Base-by-base conservation (phyloP, 2,888 invertebrate genomes). In the Melikaiella ostensackeni region DNA sequence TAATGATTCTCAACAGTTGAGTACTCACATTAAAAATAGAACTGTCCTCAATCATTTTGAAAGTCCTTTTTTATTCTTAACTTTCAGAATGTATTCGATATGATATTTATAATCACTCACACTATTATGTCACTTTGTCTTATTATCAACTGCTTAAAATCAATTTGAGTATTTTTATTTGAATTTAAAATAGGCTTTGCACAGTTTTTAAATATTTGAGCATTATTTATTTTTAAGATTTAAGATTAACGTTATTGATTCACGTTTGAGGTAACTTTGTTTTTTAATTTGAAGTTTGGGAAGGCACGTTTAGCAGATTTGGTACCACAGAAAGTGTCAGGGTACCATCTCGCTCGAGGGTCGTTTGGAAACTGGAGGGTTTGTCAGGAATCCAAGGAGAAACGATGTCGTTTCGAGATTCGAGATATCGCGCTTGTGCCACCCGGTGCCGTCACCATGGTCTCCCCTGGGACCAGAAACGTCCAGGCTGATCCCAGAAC, bases 371-470 rank as follows among this genome's bases (percentile, higher is more conserved):
- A 85, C 86, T 86, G 85, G 78, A 70, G 50, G 70, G 46, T 70
- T 70, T 50, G 70, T 70, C 70, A 81, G 76, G 76, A 79, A 70
- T 57, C 76, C 61, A 79, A 77, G 79, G 66, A 79, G 70, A 76
- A 19, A 70, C 75, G 82, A 79, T 77, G 77, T 63, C 55, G 76
- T 66, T 80, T 80, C 77, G 77, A 80, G 81, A 79, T 83, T 80
- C 77, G 80, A 78, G 84, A 83, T 86, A 85, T 84, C 85, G 81
- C 84, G 83, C 83, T 86, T 88, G 91, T 90, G 87, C 91, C 91
- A 91, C 86, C 86, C 90, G 89, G 91, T 88, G 84, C 90, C 86
- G 89, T 90, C 90, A 84, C 90, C 85, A 84, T 80, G 75, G 76
- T 80, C 80, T 84, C 86, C 88, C 87, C 87, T 80, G 82, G 88